phyloP scores from a whole-genome alignment of 2,888 invertebrate species.

The Synanthedon myopaeformis region DNA sequence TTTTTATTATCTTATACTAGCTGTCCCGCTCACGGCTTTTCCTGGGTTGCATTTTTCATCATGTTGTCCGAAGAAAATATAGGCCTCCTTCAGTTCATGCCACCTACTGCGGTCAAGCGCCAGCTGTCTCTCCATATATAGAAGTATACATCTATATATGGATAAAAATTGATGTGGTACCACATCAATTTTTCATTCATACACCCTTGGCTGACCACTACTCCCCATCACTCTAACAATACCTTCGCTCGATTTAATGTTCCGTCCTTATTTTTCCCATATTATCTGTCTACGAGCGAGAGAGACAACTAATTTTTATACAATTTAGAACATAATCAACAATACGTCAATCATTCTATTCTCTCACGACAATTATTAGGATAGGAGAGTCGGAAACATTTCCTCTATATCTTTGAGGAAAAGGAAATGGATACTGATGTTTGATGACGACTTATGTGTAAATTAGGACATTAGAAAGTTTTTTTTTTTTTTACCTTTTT shows the following conservation, averaged over 20 bases:
- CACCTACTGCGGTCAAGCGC: too few species aligned
- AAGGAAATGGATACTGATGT: conserved; percentile 20
- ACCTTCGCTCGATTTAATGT: conserved; percentile 14
- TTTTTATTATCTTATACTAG: too few species aligned
- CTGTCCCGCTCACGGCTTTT: too few species aligned
- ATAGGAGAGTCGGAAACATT: conserved; percentile 54
- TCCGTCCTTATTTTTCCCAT: conserved; percentile 17
- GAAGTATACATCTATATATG: too few species aligned
- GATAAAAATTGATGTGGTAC: too few species aligned
- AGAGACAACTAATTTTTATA: conserved; percentile 11
- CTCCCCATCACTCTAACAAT: conserved; percentile 7
- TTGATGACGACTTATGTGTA: conserved; percentile 18
- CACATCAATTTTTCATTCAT: conserved; percentile 15
- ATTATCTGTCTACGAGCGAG: conserved; percentile 10
- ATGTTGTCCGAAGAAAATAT: too few species aligned
- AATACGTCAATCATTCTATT: conserved; percentile 33
- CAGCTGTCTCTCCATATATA: too few species aligned
- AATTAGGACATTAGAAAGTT: too few species aligned
- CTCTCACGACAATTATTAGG: conserved; percentile 53
- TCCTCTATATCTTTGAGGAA: conserved; percentile 26
- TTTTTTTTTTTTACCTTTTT: too few species aligned
- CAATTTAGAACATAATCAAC: conserved; percentile 1
- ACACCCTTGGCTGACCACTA: neutral
- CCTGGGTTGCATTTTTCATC: too few species aligned
- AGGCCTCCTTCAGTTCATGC: too few species aligned